phyloP scores from a whole-genome alignment of 2,888 invertebrate genomes.

The Cephus pygmeus region DNA sequence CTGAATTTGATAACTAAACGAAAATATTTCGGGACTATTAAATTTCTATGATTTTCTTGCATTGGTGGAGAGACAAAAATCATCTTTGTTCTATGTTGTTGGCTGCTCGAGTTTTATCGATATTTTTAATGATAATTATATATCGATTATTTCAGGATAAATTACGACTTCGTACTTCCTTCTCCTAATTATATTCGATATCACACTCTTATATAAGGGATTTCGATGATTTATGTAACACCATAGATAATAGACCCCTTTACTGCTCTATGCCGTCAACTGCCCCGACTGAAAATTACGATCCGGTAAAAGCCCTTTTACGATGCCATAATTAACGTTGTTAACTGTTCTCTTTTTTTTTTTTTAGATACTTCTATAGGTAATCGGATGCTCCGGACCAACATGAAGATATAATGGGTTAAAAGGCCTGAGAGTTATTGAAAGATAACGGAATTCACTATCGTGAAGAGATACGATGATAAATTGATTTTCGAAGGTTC shows the following conservation, averaged over 20 bases:
- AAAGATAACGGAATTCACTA: neutral
- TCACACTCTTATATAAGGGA: neutral
- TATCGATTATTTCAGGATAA: neutral
- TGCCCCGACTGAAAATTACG: slow-evolving; percentile 45
- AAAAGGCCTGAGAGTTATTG: slow-evolving; percentile 4
- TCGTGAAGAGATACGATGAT: neutral
- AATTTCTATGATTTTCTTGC: neutral
- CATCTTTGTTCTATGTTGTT: neutral
- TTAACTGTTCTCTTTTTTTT: slow-evolving; percentile 31
- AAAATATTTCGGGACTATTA: neutral
- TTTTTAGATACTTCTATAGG: neutral
- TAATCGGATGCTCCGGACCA: neutral
- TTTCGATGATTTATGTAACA: neutral
- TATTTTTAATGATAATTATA: neutral
- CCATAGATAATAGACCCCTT: slow-evolving; percentile 44
- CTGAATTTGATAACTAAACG: neutral
- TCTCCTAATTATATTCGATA: neutral
- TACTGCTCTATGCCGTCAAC: slow-evolving; percentile 35
- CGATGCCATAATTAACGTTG: slow-evolving; percentile 44
- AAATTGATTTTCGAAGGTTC: neutral
- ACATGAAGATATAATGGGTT: neutral
- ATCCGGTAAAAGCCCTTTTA: slow-evolving; percentile 46
- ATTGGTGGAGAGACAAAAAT: neutral
- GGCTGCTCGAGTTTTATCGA: neutral
- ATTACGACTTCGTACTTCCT: neutral